phyloP scores from a whole-genome alignment of 2,113 vertebrate genomes.

The Mustelus asterias region DNA sequence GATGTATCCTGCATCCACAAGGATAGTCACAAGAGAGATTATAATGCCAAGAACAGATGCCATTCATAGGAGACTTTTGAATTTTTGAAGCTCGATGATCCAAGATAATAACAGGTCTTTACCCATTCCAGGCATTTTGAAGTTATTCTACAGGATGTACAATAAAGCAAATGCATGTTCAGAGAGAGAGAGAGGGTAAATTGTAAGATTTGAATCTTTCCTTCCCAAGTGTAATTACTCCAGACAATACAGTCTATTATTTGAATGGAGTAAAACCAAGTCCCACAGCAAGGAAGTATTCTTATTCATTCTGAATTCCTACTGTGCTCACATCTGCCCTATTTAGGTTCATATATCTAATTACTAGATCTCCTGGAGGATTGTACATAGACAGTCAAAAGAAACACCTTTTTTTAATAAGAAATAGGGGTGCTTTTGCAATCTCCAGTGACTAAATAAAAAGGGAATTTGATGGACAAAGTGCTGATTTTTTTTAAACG shows the following conservation, averaged over 20 bases:
- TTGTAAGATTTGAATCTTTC: not conserved
- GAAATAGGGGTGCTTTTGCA: not conserved
- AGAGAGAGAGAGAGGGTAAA: too few species aligned
- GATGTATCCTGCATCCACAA: not conserved
- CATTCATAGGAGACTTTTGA: not conserved
- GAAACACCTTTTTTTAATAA: not conserved
- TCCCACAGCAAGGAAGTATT: not conserved
- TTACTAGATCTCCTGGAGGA: not conserved
- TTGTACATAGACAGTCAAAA: not conserved
- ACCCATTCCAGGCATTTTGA: not conserved
- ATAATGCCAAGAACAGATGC: not conserved
- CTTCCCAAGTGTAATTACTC: not conserved
- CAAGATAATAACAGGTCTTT: not conserved
- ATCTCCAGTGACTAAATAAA: not conserved
- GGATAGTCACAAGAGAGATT: conserved; percentile 1
- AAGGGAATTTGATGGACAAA: not conserved
- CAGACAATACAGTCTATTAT: not conserved
- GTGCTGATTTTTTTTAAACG: not conserved
- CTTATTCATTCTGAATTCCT: not conserved
- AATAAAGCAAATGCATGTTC: not conserved
- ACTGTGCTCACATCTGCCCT: not conserved
- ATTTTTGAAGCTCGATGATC: not conserved
- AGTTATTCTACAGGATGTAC: not conserved
- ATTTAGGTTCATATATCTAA: not conserved
- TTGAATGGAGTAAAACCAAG: not conserved